Conservation (phyloP, 2,797 vertebrate genomes). For the Anableps anableps region DNA sequence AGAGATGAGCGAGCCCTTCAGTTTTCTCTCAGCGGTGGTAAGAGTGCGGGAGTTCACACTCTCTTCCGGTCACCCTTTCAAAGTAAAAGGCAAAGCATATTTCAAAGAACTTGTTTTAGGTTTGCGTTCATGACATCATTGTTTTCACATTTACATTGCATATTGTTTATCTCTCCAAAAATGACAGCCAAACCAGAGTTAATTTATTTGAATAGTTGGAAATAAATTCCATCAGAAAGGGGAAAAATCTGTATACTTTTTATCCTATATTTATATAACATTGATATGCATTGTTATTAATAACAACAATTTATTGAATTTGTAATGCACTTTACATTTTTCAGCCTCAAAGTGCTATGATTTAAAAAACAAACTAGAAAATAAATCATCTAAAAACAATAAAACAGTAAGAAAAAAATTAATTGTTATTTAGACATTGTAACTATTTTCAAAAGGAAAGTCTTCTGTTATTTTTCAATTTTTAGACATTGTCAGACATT, state of each 20-base stretch:
- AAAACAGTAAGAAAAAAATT: background rate
- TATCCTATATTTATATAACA: background rate
- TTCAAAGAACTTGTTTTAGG: background rate
- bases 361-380: background rate
- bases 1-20: slow-evolving; percentile 44
- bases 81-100: slow-evolving; percentile 16
- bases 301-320: background rate
- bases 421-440: no score
- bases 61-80: slow-evolving; percentile 18
- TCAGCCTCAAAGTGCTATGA: background rate
- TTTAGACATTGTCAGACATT: no score
- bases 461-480: no score
- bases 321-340: background rate
- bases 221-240: background rate
- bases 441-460: no score
- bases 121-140: background rate
- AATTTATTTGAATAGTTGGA: background rate
- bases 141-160: background rate
- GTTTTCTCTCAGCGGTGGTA: background rate
- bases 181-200: background rate
- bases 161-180: background rate
- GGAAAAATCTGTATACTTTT: no score
- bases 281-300: background rate
- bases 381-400: background rate
- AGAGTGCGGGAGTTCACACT: accelerated